These are phyloP conservation scores for Mythimna pallens DNA, from an alignment of 2,888 invertebrate species.

Conservation along the genomic window DNA sequence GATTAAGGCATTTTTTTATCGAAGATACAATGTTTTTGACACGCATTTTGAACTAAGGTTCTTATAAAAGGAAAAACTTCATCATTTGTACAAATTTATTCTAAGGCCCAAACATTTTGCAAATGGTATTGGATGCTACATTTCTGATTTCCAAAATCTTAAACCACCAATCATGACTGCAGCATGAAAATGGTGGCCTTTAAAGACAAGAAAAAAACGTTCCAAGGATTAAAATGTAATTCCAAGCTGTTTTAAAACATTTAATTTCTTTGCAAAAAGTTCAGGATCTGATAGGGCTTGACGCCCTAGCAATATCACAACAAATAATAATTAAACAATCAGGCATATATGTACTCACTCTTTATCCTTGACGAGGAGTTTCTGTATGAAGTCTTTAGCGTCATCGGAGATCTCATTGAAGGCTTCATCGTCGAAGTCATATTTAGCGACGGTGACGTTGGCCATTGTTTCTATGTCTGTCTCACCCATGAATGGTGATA, in stretches of 20 bases:
- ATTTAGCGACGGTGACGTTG: conserved; percentile 99
- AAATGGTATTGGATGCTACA: conserved; percentile 2
- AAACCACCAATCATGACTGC: not conserved
- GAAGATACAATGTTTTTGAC: conserved; percentile 23
- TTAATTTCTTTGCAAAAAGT: conserved; percentile 44
- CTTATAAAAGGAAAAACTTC: conserved; percentile 22
- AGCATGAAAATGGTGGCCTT: not conserved
- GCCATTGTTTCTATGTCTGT: conserved; percentile 99
- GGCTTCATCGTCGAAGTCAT: conserved; percentile 99
- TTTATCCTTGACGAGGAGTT: conserved; percentile 97
- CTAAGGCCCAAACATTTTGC: conserved; percentile 44
- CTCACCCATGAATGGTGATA: conserved; percentile 99
- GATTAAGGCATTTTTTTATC: conserved; percentile 19
- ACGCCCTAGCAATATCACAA: conserved; percentile 38
- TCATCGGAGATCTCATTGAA: conserved; percentile 98
- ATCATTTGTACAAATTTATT: conserved; percentile 36
- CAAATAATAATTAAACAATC: conserved; percentile 29
- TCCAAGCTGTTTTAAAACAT: conserved; percentile 4
- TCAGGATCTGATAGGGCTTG: conserved; percentile 11
- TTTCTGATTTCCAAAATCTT: not conserved
- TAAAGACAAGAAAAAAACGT: not conserved
- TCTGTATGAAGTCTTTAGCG: conserved; percentile 98
- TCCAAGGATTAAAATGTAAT: conserved; percentile 1
- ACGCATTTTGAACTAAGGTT: conserved; percentile 49
- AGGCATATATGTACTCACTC: conserved; percentile 92